These are phyloP conservation scores for Tamandua tetradactyla DNA, from an alignment of 2,797 vertebrate species.

Conservation along the genomic window DNA sequence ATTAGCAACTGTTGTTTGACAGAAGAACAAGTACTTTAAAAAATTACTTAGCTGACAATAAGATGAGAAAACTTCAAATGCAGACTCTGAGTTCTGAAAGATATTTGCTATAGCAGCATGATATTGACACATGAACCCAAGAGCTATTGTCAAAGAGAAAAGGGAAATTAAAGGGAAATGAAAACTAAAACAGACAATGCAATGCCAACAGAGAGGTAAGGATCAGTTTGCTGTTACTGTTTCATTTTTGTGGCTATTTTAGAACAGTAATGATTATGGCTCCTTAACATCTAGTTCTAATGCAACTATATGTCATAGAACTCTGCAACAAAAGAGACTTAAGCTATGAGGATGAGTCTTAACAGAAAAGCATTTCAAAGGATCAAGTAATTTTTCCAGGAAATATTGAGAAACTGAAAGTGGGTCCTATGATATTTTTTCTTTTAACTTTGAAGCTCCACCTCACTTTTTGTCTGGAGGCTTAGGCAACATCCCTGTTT, in stretches of 20 bases:
- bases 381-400: not conserved
- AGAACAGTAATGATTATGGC: not conserved
- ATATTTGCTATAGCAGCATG: not conserved
- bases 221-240: not conserved
- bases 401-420: not conserved
- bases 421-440: not conserved
- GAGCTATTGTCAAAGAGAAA: not conserved
- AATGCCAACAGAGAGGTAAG: not conserved
- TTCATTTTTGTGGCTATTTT: not conserved
- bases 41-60: not conserved
- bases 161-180: not conserved
- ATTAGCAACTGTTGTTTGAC: not conserved
- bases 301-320: not conserved
- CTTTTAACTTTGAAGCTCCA: not conserved
- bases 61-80: not conserved
- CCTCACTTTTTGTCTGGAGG: not conserved
- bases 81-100: not conserved
- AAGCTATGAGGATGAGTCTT: not conserved
- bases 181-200: not conserved
- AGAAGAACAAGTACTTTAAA: not conserved
- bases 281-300: not conserved
- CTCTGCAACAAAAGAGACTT: not conserved
- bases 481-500: not conserved
- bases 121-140: not conserved
- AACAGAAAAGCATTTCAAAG: not conserved